phyloP scores from a whole-genome alignment of 2,797 vertebrate species.

The Macropodus opercularis region DNA sequence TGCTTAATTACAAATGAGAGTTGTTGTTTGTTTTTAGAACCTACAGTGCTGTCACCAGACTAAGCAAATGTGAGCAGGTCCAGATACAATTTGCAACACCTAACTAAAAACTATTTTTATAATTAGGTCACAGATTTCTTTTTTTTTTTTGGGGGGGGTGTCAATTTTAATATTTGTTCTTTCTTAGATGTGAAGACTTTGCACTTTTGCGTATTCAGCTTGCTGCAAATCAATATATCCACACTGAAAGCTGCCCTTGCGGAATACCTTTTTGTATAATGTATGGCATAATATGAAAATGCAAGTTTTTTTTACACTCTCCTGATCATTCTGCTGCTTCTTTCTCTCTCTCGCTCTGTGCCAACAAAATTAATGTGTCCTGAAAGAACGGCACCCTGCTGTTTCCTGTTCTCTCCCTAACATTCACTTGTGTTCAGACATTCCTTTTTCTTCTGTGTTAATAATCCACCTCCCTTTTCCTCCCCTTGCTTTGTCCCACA shows the following conservation, averaged over 20 bases:
- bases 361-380: slow-evolving; percentile 50
- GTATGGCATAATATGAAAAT: too few species aligned
- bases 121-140: background rate
- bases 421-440: slow-evolving; percentile 53
- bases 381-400: slow-evolving; percentile 54
- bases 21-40: too few species aligned
- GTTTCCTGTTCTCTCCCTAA: slow-evolving; percentile 58
- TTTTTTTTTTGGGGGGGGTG: too few species aligned
- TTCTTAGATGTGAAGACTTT: too few species aligned
- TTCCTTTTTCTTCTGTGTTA: slow-evolving; percentile 22
- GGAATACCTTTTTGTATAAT: too few species aligned
- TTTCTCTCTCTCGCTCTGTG: slow-evolving; percentile 37
- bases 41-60: too few species aligned
- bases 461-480: slow-evolving; percentile 28
- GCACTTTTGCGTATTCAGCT: too few species aligned
- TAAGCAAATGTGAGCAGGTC: too few species aligned
- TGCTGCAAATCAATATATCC: too few species aligned
- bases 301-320: background rate
- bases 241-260: too few species aligned
- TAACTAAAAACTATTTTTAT: background rate
- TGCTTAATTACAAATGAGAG: too few species aligned
- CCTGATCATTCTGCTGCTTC: slow-evolving; percentile 35
- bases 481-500: slow-evolving; percentile 18
- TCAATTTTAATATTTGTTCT: background rate
- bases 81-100: too few species aligned